Evolutionary conservation across 2,113 vertebrate species (phyloP), one percentile per base, ranked within the genome.

Genomic region (Trichomycterus rosablanca): DNA sequence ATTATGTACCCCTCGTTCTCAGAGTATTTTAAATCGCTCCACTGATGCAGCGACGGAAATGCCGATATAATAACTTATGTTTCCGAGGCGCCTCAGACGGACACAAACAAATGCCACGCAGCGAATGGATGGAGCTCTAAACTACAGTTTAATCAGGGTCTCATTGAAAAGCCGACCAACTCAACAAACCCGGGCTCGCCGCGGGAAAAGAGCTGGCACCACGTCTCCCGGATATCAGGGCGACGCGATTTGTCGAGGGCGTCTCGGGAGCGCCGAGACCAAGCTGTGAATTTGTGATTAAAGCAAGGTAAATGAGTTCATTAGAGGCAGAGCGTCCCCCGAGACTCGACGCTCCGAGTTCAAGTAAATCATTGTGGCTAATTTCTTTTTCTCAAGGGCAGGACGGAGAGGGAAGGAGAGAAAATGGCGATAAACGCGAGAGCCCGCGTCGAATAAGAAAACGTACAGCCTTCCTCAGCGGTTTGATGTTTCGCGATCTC

Each of bases 251-350:
- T 59, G 52, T 52, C 28, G 52, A 30, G 37, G 49, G 37, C 12
- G 43, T 60, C 59, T 11, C 30, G 59, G 70, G 70, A 67, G 42
- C 40, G n/a, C 15, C 9, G 22, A 45, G 44, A 50, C 63, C 63
- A 63, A 59, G 70, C 66, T 70, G 66, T 70, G 66, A 75, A 67
- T 63, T 68, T 62, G 62, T 75, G 66, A 75, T 75, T 72, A 75
- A 72, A 75, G 49, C 58, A 55, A 69, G 66, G 66, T 67, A 70
- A 75, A 75, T 63, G 37, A 75, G 71, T 71, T 64, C 55, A 65
- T 76, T 71, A 73, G 74, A 73, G 58, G 56, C 45, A 35, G 59
- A 40, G 43, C 22, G 22, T 59, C 68, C 73, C 66, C 22, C 46
- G 57, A 70, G 67, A 64, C 62, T 45, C 52, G 51, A 40, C 55